A percentile compares a stretch with the other conserved stretches of the same genome.
These are phyloP conservation scores for Macropus fuliginosus DNA, from an alignment of 2,797 vertebrate genomes.

Conservation along the genomic window DNA sequence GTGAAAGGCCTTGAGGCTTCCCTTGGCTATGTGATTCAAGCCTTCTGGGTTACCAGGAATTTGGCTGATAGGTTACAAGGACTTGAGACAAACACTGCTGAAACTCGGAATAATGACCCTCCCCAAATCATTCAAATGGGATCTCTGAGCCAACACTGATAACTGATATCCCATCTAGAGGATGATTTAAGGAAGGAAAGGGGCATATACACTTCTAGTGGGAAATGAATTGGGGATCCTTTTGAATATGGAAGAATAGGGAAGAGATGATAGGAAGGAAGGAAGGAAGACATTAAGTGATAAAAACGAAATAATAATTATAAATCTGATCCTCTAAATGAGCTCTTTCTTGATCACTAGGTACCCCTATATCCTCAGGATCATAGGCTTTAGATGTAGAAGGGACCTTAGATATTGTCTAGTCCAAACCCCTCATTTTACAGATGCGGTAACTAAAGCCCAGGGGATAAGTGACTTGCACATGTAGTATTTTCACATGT, in stretches of 20 bases:
- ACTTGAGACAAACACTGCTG: background rate
- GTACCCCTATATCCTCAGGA: background rate
- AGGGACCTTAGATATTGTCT: background rate
- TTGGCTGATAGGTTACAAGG: background rate
- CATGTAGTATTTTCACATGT: background rate
- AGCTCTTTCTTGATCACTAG: background rate
- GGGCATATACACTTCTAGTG: background rate
- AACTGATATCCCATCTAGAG: background rate
- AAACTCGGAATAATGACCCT: background rate
- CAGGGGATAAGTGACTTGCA: background rate
- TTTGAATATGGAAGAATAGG: background rate
- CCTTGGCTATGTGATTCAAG: background rate
- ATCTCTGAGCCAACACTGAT: background rate
- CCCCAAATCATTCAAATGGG: background rate
- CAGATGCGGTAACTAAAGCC: background rate
- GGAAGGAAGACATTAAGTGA: background rate
- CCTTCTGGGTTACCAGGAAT: background rate
- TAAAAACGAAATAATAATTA: background rate
- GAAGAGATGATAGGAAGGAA: background rate
- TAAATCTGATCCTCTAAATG: background rate
- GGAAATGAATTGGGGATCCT: background rate
- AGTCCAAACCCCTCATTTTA: background rate
- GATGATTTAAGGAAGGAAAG: background rate
- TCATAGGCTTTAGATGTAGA: background rate
- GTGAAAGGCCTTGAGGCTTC: constrained; percentile 2